These are phyloP conservation scores for Hypocryptadius cinnamomeus DNA, from an alignment of 2,113 vertebrate genomes.

Conservation along the genomic window DNA sequence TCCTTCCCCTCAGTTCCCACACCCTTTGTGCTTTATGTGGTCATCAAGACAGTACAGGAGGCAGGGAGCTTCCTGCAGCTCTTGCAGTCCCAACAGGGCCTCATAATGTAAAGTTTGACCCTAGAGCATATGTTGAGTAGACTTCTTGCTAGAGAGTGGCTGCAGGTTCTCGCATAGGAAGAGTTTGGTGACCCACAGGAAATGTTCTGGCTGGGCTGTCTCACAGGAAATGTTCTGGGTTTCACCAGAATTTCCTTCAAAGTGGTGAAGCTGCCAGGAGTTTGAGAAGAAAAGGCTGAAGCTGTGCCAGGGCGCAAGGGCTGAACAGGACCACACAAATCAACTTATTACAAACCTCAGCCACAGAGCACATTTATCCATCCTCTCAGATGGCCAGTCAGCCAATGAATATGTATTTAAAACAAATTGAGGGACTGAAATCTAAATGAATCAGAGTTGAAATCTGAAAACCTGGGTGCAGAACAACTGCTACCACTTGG, in stretches of 20 bases:
- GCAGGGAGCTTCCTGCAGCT: neutral
- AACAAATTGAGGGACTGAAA: neutral
- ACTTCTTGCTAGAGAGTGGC: neutral
- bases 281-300: neutral
- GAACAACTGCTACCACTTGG: fast-evolving
- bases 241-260: neutral
- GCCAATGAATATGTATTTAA: neutral
- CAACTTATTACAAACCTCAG: neutral
- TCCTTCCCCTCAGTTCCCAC: neutral
- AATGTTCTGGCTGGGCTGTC: neutral
- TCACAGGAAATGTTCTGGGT: fast-evolving
- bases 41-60: neutral
- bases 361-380: neutral
- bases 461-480: neutral
- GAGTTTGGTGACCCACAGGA: neutral
- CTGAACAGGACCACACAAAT: fast-evolving
- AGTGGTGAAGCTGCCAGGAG: neutral
- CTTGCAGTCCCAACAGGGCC: neutral
- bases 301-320: neutral
- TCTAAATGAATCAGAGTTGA: neutral
- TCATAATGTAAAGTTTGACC: neutral
- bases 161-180: fast-evolving
- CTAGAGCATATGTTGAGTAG: fast-evolving
- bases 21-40: neutral
- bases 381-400: neutral